These are phyloP conservation scores for Sinocyclocheilus maitianheensis DNA, from an alignment of 2,113 vertebrate species.

Conservation along the genomic window DNA sequence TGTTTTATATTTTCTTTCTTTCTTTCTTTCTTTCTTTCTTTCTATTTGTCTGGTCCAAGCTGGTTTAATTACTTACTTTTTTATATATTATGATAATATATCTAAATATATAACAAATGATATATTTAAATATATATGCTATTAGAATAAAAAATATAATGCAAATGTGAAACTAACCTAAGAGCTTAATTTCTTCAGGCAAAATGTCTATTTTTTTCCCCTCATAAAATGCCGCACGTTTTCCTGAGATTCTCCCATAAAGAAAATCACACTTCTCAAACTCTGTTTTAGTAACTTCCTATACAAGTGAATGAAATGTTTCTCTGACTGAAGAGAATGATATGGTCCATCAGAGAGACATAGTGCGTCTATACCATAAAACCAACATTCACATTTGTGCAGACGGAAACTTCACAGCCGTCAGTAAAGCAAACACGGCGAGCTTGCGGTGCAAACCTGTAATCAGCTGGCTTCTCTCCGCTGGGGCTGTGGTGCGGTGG, in stretches of 20 bases:
- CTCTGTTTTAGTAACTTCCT: background rate
- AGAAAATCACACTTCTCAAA: background rate
- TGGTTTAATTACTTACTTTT: no score
- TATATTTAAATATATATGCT: no score
- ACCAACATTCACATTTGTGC: background rate
- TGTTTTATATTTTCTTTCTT: no score
- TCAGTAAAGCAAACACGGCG: constrained; percentile 3
- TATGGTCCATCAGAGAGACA: background rate
- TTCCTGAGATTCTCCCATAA: background rate
- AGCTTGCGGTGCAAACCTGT: constrained; percentile 22
- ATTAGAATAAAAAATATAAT: no score
- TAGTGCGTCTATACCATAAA: constrained; percentile 1
- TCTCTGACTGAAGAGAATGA: background rate
- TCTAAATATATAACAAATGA: no score
- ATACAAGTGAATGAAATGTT: background rate
- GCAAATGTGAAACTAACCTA: no score
- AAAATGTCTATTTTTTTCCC: no score
- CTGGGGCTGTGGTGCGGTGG: background rate
- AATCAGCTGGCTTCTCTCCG: constrained; percentile 25
- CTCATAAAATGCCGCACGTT: background rate
- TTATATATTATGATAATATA: no score
- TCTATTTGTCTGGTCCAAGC: no score
- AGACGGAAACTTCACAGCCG: background rate
- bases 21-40: no score
- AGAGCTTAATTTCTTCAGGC: background rate